A percentile compares a stretch with the other conserved stretches of the same genome.
Conservation (phyloP, 2,888 invertebrate genomes). For the Dysmachus trigonus region DNA sequence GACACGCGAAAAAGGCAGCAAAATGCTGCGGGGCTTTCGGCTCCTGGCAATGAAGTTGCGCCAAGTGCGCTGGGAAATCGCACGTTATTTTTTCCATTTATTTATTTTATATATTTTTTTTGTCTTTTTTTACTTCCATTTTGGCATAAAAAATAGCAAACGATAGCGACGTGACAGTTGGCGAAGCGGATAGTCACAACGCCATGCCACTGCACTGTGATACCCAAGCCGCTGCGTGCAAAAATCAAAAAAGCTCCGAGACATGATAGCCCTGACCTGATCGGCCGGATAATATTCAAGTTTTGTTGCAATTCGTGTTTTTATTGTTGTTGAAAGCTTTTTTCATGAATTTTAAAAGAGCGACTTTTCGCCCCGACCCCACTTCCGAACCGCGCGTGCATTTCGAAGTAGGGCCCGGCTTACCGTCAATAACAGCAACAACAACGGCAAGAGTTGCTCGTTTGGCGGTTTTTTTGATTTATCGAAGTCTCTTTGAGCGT, state of each 20-base stretch:
- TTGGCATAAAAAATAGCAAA: conserved; percentile 15
- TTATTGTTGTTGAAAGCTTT: conserved; percentile 17
- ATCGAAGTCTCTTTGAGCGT: conserved; percentile 26
- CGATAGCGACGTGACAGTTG: conserved; percentile 18
- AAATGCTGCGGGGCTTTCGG: neutral
- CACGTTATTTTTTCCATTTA: neutral
- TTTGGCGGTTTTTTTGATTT: conserved; percentile 25
- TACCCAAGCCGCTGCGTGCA: neutral
- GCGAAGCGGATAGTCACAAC: neutral
- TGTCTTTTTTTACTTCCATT: neutral
- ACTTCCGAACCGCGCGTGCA: no score
- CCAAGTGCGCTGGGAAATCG: conserved; percentile 5
- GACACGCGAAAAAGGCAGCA: conserved; percentile 6
- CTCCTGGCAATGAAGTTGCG: conserved; percentile 28
- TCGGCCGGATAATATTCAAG: conserved; percentile 32
- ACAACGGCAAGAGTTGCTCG: neutral
- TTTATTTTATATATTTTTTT: neutral
- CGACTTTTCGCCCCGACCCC: neutral
- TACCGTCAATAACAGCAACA: neutral
- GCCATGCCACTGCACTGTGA: neutral
- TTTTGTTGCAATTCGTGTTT: conserved; percentile 36
- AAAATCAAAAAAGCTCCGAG: conserved; percentile 17
- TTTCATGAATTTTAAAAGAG: conserved; percentile 18
- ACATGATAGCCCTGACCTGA: conserved; percentile 43
- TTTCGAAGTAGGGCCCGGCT: neutral